Evolutionary conservation across 2,797 vertebrate genomes (phyloP).

Genomic region (Cyprinodon diabolis): DNA sequence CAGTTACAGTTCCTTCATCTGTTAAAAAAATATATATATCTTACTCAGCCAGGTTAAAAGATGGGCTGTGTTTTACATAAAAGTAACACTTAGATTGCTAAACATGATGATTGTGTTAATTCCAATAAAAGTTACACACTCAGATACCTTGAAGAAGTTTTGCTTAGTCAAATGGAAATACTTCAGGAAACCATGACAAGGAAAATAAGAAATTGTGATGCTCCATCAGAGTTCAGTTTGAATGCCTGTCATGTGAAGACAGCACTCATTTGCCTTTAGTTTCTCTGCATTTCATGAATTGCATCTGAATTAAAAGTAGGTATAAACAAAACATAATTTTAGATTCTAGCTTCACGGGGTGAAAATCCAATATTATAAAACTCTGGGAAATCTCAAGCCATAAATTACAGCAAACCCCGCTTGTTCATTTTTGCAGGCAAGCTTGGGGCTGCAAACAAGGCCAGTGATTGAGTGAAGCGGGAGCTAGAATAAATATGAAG

Average conservation of each 20-base stretch:
- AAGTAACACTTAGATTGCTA: background rate
- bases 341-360: background rate
- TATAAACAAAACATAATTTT: background rate
- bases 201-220: background rate
- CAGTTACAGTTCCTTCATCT: slow-evolving; percentile 38
- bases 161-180: background rate
- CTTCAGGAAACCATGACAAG: background rate
- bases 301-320: slow-evolving; percentile 6
- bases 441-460: slow-evolving; percentile 57
- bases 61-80: no score
- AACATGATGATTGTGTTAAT: background rate
- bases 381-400: slow-evolving; percentile 28
- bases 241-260: no score
- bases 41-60: background rate
- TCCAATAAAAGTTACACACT: background rate
- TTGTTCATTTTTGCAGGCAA: slow-evolving; percentile 62
- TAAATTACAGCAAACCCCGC: slow-evolving; percentile 53
- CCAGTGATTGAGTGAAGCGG: slow-evolving; percentile 65
- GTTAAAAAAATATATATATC: background rate
- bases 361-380: slow-evolving; percentile 24
- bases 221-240: background rate
- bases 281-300: background rate
- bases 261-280: no score
- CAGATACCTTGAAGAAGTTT: background rate
- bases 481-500: slow-evolving; percentile 75